Conservation (phyloP, 1,140 invertebrate species). For the Neotoxoptera formosana region DNA sequence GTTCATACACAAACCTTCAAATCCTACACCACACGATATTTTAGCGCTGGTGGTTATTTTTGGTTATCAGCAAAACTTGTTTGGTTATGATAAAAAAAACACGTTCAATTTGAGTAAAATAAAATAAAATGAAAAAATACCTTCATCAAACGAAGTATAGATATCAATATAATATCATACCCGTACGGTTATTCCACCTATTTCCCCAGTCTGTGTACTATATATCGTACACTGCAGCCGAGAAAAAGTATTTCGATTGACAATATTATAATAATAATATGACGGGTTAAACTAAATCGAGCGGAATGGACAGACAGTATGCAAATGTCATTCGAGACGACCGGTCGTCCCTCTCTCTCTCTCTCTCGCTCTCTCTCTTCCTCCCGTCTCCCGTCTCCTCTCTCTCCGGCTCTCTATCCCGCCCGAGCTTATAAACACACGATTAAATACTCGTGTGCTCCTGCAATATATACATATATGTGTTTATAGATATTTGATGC, state of each 20-base stretch:
- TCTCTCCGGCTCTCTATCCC: no score
- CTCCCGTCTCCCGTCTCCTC: no score
- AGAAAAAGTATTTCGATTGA: not conserved
- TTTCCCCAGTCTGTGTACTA: not conserved
- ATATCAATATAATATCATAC: not conserved
- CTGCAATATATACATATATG: no score
- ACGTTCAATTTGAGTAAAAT: no score
- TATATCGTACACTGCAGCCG: not conserved
- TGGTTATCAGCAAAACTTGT: no score
- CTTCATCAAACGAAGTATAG: no score
- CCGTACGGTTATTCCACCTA: not conserved
- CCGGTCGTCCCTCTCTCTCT: not conserved
- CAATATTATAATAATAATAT: not conserved
- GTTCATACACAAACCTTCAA: no score
- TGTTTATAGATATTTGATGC: not conserved
- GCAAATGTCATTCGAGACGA: not conserved
- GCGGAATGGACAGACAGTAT: not conserved
- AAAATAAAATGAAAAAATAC: no score
- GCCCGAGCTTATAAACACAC: not conserved
- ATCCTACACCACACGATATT: no score
- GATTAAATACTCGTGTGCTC: not conserved
- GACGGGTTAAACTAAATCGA: slow-evolving; percentile 6
- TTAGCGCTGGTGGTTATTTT: no score
- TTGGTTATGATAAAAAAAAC: no score
- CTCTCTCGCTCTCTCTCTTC: no score